phyloP scores from a whole-genome alignment of 2,888 invertebrate genomes.

The Agrenia bidenticulata region DNA sequence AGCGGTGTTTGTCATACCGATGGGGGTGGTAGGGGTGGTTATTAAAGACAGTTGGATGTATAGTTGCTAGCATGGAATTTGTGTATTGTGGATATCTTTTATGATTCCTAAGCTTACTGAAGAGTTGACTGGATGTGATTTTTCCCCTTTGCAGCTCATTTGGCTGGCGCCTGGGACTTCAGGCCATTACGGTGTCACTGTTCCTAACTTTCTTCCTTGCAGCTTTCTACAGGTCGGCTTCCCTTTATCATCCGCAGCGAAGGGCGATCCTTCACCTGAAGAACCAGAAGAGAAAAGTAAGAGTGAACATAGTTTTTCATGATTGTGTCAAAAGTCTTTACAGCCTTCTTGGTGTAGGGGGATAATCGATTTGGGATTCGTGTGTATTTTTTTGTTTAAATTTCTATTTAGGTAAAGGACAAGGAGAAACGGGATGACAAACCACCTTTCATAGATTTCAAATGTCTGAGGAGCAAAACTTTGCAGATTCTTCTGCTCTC shows the following conservation, averaged over 20 bases:
- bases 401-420: constrained; percentile 60
- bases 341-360: no score
- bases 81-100: no score
- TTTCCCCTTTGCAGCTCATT: constrained; percentile 63
- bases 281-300: constrained; percentile 78
- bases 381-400: background rate
- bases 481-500: constrained; percentile 78
- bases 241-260: constrained; percentile 82
- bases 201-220: constrained; percentile 81
- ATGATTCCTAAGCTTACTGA: no score
- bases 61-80: no score
- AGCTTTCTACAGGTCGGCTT: constrained; percentile 83
- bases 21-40: no score
- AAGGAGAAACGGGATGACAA: constrained; percentile 74
- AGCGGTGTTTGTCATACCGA: no score
- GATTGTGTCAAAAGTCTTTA: constrained; percentile 4
- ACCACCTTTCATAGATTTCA: constrained; percentile 83
- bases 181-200: constrained; percentile 80
- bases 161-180: constrained; percentile 80
- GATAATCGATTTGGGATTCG: background rate
- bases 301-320: constrained; percentile 6
- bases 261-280: constrained; percentile 84
- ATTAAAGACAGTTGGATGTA: no score
- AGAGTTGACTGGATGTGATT: no score
- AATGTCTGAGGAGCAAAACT: constrained; percentile 77